Evolutionary conservation across 2,113 vertebrate species (phyloP).

Genomic region (Micromys minutus): DNA sequence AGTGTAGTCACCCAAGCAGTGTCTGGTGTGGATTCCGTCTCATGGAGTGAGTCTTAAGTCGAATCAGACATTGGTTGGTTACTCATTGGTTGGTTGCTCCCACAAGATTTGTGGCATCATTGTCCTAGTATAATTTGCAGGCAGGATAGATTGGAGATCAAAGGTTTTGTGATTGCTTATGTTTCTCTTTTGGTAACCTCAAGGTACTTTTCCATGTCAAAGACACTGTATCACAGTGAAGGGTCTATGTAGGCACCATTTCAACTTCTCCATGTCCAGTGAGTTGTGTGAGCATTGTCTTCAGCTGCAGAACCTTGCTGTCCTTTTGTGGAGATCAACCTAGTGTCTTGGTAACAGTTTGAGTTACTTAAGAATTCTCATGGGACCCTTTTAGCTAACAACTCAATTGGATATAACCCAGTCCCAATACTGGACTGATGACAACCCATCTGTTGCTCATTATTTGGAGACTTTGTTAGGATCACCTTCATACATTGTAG

Average conservation of each 20-base stretch:
- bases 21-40: background rate
- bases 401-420: no score
- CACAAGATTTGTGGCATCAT: background rate
- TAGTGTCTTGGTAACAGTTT: background rate
- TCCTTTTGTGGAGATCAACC: background rate
- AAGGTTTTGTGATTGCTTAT: background rate
- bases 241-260: background rate
- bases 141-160: background rate
- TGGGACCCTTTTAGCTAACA: background rate
- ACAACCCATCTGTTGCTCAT: no score
- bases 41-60: background rate
- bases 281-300: background rate
- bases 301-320: background rate
- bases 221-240: background rate
- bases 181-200: background rate
- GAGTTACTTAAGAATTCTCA: background rate
- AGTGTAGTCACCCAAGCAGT: background rate
- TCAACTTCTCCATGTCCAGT: background rate
- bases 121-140: background rate
- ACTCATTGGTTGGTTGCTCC: background rate
- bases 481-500: no score
- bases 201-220: background rate
- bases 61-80: background rate
- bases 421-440: no score
- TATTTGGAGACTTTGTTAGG: no score